phyloP scores from a whole-genome alignment of 2,888 invertebrate species.

The Conchocele bisecta region DNA sequence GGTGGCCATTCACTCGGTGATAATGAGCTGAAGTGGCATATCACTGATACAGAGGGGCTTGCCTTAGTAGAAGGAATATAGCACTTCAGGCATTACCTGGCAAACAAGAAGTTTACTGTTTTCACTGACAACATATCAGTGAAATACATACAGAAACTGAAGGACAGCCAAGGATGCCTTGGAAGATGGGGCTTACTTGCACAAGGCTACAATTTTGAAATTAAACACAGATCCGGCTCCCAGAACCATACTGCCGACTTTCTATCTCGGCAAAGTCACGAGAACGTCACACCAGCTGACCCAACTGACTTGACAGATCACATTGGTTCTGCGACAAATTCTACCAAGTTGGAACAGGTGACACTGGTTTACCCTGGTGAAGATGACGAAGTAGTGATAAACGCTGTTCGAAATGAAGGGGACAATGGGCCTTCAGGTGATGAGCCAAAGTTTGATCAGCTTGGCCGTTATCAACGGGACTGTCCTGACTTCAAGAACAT shows the following conservation, averaged over 20 bases:
- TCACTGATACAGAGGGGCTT: slow-evolving; percentile 48
- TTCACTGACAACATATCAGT: slow-evolving; percentile 53
- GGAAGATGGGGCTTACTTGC: slow-evolving; percentile 29
- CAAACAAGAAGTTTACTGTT: slow-evolving; percentile 43
- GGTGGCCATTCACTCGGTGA: slow-evolving; percentile 41
- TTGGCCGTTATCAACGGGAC: no score
- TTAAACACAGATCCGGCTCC: no score
- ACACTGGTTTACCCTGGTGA: slow-evolving; percentile 8
- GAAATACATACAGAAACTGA: slow-evolving; percentile 46
- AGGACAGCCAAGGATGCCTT: slow-evolving; percentile 38
- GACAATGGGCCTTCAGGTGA: no score
- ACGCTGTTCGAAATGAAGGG: no score
- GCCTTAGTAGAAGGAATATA: slow-evolving; percentile 57
- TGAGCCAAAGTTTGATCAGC: no score
- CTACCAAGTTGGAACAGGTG: not conserved
- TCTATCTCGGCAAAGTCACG: no score
- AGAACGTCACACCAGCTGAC: no score
- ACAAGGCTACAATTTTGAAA: no score
- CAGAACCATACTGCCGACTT: no score
- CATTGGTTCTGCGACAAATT: not conserved
- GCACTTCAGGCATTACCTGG: slow-evolving; percentile 44
- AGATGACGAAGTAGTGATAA: not conserved
- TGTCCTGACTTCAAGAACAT: no score
- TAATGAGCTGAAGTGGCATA: slow-evolving; percentile 46
- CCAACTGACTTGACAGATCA: slow-evolving; percentile 8